These are phyloP conservation scores for Grammomys surdaster DNA, from an alignment of 2,113 vertebrate species.

Conservation along the genomic window DNA sequence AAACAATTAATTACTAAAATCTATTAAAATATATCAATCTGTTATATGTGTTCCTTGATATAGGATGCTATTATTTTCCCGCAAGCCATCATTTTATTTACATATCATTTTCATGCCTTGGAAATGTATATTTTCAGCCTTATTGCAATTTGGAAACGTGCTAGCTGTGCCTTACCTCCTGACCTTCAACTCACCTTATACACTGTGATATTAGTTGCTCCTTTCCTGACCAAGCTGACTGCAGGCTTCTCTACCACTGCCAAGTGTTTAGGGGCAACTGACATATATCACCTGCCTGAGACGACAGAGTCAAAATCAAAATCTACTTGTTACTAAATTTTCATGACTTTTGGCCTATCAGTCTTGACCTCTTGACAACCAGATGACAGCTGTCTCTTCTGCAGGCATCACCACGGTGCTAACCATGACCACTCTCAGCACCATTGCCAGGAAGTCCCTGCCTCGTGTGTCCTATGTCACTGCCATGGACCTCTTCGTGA, in stretches of 20 bases:
- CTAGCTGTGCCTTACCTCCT: too few species aligned
- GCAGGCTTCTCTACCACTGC: fast-evolving
- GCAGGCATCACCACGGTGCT: conserved; percentile 97
- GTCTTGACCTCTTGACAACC: background rate
- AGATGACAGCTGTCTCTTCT: conserved; percentile 17
- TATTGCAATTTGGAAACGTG: too few species aligned
- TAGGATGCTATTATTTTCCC: too few species aligned
- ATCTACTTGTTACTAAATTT: background rate
- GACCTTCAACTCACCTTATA: too few species aligned
- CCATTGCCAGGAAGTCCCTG: conserved; percentile 95
- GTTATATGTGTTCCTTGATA: fast-evolving
- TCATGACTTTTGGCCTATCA: background rate
- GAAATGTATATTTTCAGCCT: too few species aligned
- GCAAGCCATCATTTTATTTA: background rate
- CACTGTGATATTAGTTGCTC: background rate
- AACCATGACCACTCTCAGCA: conserved; percentile 98
- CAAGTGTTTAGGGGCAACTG: background rate
- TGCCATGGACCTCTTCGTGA: conserved; percentile 98
- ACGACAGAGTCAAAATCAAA: background rate
- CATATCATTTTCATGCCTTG: too few species aligned
- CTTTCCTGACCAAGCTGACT: background rate
- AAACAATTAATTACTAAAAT: background rate
- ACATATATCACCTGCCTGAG: background rate
- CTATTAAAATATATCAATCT: background rate
- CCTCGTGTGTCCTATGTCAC: conserved; percentile 97